Percentiles rank a stretch among this genome's conserved stretches.
phyloP scores from a whole-genome alignment of 1,140 invertebrate species.

The Brachionus plicatilis region DNA sequence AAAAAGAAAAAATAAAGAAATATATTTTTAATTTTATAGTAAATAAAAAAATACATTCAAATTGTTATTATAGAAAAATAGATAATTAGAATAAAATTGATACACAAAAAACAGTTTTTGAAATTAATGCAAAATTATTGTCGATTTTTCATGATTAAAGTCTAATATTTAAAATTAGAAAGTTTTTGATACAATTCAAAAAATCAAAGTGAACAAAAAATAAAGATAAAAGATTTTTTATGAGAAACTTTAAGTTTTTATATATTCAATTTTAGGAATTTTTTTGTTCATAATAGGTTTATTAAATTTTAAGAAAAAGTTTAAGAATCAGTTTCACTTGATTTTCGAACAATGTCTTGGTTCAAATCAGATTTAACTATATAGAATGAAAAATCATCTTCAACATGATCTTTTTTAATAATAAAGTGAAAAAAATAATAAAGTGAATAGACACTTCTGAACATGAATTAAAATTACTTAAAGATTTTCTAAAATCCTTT shows the following conservation, averaged over 20 bases:
- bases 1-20: no score
- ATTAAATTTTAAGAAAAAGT: neutral
- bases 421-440: neutral
- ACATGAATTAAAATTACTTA: neutral
- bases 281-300: neutral
- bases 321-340: neutral
- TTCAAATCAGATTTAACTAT: neutral
- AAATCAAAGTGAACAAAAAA: neutral
- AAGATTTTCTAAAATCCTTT: neutral
- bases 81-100: neutral
- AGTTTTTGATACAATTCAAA: neutral
- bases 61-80: no score
- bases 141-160: neutral
- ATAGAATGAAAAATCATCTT: no score
- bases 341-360: neutral
- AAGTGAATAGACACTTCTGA: neutral
- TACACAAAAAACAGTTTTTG: neutral
- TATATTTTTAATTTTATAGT: no score
- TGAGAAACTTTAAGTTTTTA: neutral
- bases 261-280: neutral
- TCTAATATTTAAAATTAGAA: neutral
- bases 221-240: neutral
- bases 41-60: no score
- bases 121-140: neutral
- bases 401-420: neutral